Conservation (phyloP, 2,113 vertebrate genomes). For the Mesitornis unicolor region DNA sequence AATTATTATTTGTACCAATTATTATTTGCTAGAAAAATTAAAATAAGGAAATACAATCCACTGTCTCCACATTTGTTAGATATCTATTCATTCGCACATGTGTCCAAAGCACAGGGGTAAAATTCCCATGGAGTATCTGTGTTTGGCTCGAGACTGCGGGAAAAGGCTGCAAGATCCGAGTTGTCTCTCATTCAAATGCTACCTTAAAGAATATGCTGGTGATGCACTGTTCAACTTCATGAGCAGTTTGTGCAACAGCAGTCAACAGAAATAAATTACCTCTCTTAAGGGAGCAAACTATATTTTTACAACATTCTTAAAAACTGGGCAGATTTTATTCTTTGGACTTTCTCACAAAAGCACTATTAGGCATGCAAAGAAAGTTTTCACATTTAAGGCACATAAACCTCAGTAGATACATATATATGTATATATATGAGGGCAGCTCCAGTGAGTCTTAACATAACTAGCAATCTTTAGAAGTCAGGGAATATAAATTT, state of each 20-base stretch:
- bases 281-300: not conserved
- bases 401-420: not conserved
- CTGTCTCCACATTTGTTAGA: not conserved
- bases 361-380: not conserved
- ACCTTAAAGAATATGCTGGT: not conserved
- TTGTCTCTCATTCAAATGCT: accelerated
- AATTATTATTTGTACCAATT: not conserved
- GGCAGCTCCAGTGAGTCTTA: not conserved
- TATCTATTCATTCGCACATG: not conserved
- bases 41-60: not conserved
- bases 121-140: not conserved
- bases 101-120: not conserved
- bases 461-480: not conserved
- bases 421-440: not conserved
- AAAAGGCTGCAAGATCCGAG: not conserved
- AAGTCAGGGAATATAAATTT: not conserved
- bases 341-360: not conserved
- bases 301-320: not conserved
- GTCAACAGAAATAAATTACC: not conserved
- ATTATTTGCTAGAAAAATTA: not conserved
- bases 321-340: not conserved
- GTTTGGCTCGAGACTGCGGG: not conserved
- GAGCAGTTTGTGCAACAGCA: not conserved
- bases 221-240: not conserved
- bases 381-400: not conserved